Evolutionary conservation across 2,797 vertebrate species (phyloP).

Genomic region (Carapus acus): DNA sequence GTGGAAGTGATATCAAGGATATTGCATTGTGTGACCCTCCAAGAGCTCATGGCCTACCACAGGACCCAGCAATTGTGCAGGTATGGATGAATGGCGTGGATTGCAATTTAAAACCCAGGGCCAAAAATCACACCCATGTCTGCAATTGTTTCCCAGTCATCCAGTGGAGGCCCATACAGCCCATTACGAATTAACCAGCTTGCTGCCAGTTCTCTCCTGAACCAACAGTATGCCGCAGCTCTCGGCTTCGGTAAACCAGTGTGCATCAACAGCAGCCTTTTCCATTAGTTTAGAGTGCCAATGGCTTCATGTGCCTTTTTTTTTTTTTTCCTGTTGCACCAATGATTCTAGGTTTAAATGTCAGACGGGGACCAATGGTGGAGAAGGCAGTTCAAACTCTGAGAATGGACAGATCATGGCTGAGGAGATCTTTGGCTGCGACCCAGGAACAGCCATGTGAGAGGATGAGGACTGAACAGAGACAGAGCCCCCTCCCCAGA

Average conservation of each 20-base stretch:
- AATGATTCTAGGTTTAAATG: constrained; percentile 75
- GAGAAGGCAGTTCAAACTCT: constrained; percentile 94
- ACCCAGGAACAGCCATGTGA: constrained; percentile 65
- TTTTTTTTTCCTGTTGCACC: constrained; percentile 58
- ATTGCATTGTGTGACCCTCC: constrained; percentile 89
- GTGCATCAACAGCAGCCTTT: no score
- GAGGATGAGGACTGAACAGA: constrained; percentile 50
- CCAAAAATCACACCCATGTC: no score
- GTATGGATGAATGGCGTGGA: constrained; percentile 54
- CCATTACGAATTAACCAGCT: constrained; percentile 85
- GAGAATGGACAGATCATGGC: constrained; percentile 67
- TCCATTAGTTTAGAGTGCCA: no score
- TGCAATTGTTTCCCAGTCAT: constrained; percentile 50
- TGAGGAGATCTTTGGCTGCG: constrained; percentile 57
- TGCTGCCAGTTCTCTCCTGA: constrained; percentile 84
- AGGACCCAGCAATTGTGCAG: constrained; percentile 94
- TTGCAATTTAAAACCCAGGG: no score
- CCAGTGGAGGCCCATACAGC: constrained; percentile 76
- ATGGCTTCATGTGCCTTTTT: no score
- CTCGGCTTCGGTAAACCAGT: constrained; percentile 80
- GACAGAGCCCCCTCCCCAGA: constrained; percentile 57
- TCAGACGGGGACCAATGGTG: constrained; percentile 86
- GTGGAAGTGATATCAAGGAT: constrained; percentile 95
- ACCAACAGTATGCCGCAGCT: constrained; percentile 87
- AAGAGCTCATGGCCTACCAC: constrained; percentile 82